Conservation (phyloP, 2,888 invertebrate genomes). For the Sicus ferrugineus region DNA sequence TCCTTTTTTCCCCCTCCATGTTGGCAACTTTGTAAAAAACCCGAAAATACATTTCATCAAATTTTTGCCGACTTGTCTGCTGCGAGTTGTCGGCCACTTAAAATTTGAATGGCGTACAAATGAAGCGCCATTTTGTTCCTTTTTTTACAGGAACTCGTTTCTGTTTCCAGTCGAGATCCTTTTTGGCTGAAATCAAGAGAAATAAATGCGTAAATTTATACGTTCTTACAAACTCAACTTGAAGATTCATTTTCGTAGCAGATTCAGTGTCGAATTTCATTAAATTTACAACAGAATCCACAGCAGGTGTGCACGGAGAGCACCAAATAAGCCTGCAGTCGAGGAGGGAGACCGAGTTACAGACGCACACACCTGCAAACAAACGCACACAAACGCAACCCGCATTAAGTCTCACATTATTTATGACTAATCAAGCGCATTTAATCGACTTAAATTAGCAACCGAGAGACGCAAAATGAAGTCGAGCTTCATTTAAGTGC, state of each 20-base stretch:
- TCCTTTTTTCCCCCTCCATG: background rate
- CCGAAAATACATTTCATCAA: slow-evolving; percentile 17
- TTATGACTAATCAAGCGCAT: slow-evolving; percentile 5
- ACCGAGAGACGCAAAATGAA: background rate
- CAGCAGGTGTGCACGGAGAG: background rate
- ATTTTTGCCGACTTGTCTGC: background rate
- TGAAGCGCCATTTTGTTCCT: background rate
- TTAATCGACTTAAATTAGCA: background rate
- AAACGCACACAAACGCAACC: background rate
- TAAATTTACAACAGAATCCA: background rate
- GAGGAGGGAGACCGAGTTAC: too few species aligned
- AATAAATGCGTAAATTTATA: too few species aligned
- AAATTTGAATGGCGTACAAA: slow-evolving; percentile 3
- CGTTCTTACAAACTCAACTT: too few species aligned
- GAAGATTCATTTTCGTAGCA: too few species aligned
- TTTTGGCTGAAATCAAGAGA: background rate
- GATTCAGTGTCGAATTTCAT: too few species aligned
- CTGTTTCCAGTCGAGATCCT: background rate
- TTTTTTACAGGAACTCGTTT: background rate
- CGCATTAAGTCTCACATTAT: background rate
- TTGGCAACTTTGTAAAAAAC: background rate
- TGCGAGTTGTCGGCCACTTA: too few species aligned
- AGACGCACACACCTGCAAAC: background rate
- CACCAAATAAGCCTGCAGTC: background rate
- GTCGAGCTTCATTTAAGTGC: background rate